Conservation (phyloP, 2,888 invertebrate genomes). For the Mycalesis mineus region DNA sequence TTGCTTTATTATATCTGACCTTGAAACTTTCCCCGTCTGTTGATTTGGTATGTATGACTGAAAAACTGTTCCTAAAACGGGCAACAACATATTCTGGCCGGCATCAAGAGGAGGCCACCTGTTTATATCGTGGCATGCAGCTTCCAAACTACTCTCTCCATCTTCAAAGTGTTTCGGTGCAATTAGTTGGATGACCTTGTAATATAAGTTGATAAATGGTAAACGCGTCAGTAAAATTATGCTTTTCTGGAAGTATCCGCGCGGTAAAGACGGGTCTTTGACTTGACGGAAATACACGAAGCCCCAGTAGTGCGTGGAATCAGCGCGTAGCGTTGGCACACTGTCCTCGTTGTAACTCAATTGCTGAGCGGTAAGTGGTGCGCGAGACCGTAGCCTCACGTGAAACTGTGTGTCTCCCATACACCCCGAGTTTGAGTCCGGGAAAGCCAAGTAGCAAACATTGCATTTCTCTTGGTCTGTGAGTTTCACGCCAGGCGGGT, state of each 20-base stretch:
- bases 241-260: slow-evolving; percentile 99
- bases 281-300: slow-evolving; percentile 99
- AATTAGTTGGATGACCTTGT: slow-evolving; percentile 90
- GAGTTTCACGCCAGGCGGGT: slow-evolving; percentile 86
- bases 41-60: slow-evolving; percentile 82
- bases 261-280: slow-evolving; percentile 91
- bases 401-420: slow-evolving; percentile 99
- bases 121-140: slow-evolving; percentile 94
- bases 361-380: slow-evolving; percentile 76
- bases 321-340: slow-evolving; percentile 86
- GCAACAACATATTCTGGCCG: slow-evolving; percentile 89
- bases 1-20: slow-evolving; percentile 68
- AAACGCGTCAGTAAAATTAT: slow-evolving; percentile 94
- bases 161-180: slow-evolving; percentile 97
- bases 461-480: slow-evolving; percentile 93
- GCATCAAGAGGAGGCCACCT: slow-evolving; percentile 93
- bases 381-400: slow-evolving; percentile 87
- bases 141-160: slow-evolving; percentile 91
- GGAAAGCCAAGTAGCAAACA: slow-evolving; percentile 98
- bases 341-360: slow-evolving; percentile 86
- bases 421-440: slow-evolving; percentile 99
- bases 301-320: slow-evolving; percentile 94
- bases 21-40: slow-evolving; percentile 65
- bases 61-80: slow-evolving; percentile 91
- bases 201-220: slow-evolving; percentile 96